phyloP scores from a whole-genome alignment of 1,140 invertebrate genomes.

The Samia ricini region DNA sequence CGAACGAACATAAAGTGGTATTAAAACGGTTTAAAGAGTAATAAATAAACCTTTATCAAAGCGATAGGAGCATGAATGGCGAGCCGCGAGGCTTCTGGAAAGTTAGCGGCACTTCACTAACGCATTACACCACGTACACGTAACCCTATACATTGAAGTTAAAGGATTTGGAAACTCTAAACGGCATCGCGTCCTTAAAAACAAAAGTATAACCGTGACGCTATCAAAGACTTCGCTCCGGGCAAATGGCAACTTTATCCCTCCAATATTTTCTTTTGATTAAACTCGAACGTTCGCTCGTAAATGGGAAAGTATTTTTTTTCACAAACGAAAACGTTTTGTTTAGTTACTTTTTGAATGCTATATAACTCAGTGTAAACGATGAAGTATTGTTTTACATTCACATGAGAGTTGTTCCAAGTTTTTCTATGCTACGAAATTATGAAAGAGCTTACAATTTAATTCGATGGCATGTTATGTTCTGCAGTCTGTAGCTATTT shows the following conservation, averaged over 20 bases:
- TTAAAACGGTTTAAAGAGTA: not conserved
- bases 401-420: not conserved
- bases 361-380: not conserved
- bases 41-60: constrained; percentile 21
- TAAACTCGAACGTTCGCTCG: constrained; percentile 9
- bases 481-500: too few species aligned
- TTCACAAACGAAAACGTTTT: not conserved
- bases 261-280: constrained; percentile 22
- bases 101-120: constrained; percentile 5
- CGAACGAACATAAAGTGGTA: not conserved
- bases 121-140: not conserved
- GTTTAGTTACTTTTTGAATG: not conserved
- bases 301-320: not conserved
- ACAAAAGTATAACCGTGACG: constrained; percentile 1
- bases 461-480: too few species aligned
- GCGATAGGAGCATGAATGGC: constrained; percentile 17
- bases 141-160: not conserved
- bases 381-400: not conserved
- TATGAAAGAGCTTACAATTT: too few species aligned
- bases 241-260: constrained; percentile 12
- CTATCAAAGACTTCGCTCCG: not conserved
- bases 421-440: too few species aligned
- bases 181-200: constrained; percentile 11
- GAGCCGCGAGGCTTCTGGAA: constrained; percentile 11
- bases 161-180: constrained; percentile 14